Evolutionary conservation across 1,140 invertebrate genomes (phyloP), one percentile per base, ranked within the genome.

Genomic region (Oncopodura yosiiana): DNA sequence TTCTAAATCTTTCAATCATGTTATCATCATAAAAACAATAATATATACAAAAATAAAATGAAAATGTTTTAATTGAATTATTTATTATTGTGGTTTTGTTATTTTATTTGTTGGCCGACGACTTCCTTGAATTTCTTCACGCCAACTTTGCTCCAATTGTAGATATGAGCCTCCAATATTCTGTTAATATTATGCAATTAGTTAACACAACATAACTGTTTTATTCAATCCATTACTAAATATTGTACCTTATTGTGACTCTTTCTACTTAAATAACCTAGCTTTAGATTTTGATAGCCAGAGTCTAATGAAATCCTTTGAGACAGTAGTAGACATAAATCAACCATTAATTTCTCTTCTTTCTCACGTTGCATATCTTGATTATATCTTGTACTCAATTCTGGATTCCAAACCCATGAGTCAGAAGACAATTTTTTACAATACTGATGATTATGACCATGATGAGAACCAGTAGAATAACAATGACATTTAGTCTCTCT

Each of bases 331-430:
- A 72, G 67, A 19, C 77, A 70, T 73, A 87, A 83, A 67, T 84
- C 79, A 37, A 77, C 72, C 36, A 81, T 76, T 1, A 79, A 76
- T 60, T 77, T 77, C 72, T 89, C 86, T 69, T 89, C 86, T 64
- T 80, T 83, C 42, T 86, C 80, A 21, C 86, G 70, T 69, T 88
- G 86, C 63, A 83, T 81, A 67, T 89, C 86, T 68, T 89, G 86
- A 71, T 89, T 89, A 64, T 81, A 85, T 55, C 86, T 75, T 23
- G 83, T 80, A 1, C 81, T 83, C 38, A 83, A 71, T 55, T 83
- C 80, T 8, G 76, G 66, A 49, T 78, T 80, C 86, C 86, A 89
- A 2, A 49, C 18, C 62, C 60, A 62, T 8, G 37, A 52, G 26
- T 56, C 53, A 18, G 6, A 32, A 6, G 12, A 8, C 11, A 32